Base-by-base conservation (phyloP, 2,797 vertebrate genomes). In the Podarcis siculus region DNA sequence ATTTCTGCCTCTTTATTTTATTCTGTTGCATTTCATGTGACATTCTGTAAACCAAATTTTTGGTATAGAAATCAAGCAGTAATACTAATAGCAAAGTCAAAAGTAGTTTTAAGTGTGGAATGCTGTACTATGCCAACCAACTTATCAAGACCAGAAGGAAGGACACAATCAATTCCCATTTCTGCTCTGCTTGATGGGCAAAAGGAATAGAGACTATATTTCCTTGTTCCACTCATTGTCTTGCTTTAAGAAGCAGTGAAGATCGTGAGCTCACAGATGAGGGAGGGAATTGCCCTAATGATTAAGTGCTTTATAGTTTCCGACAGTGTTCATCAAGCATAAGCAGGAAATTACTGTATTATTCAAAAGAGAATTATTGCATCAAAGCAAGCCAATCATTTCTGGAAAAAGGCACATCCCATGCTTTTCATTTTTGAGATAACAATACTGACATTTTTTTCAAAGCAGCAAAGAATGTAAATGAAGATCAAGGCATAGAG, bases 351-450 rank as follows among this genome's bases (percentile, higher is more conserved):
- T 89, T 42, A 58, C 82, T 37, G 69, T 32, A 27, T 66, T 61
- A 79, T 6, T 85, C 30, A 79, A 79, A 72, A 64, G 79, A 88
- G 87, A 85, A 85, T 79, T 85, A 64, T 72, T 84, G 37, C 76
- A 64, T 73, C 76, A 79, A 85, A 84, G 82, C 66, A 85, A 86
- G 85, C 82, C 76, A 64, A 25, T 89, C 67, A 85, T 85, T 84
- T 84, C 19, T 83, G 66, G 55, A 55, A 32, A 88, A 79, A 64
- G n/a, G 30, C 39, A 73, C 39, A 30, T 64, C 67, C 37, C 55
- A 85, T 39, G 64, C 55, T 30, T 79, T 73, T 85, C 75, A 64
- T 72, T 61, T 84, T 37, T n/a, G 79, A 79, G 30, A 12, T 84
- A 88, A 82, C 25, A 69, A 49, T 85, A 79, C n/a, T 1, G 21